These are phyloP conservation scores for Drosophila paranaensis DNA, from an alignment of 2,888 invertebrate species.

Conservation along the genomic window DNA sequence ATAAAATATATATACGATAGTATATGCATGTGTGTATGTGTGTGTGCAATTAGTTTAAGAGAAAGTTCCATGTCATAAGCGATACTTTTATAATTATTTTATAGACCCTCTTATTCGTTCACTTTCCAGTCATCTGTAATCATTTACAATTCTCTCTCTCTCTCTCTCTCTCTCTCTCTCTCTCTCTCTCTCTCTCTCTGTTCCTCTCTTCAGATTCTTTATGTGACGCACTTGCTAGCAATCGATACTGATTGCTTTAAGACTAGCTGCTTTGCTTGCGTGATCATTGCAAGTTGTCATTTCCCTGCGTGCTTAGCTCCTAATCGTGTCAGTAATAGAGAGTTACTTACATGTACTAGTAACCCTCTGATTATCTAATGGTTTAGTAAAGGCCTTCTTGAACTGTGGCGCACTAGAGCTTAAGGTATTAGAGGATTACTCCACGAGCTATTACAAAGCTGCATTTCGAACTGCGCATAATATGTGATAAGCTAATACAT, in stretches of 20 bases:
- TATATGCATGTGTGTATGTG: too few species aligned
- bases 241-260: too few species aligned
- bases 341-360: not conserved
- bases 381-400: not conserved
- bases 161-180: too few species aligned
- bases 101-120: too few species aligned
- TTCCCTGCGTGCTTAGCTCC: not conserved
- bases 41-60: too few species aligned
- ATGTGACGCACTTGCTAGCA: not conserved
- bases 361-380: not conserved
- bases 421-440: constrained; percentile 24
- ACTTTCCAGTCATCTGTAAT: too few species aligned
- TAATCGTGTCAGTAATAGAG: not conserved
- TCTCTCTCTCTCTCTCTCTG: too few species aligned
- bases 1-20: not conserved
- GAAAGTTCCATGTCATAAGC: too few species aligned
- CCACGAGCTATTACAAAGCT: not conserved
- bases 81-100: too few species aligned
- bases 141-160: too few species aligned
- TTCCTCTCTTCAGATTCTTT: not conserved
- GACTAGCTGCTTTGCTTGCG: not conserved
- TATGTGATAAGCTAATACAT: constrained; percentile 28
- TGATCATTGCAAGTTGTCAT: too few species aligned
- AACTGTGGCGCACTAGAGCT: not conserved
- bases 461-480: constrained; percentile 6